These are phyloP conservation scores for Arctia plantaginis DNA, from an alignment of 2,888 invertebrate species.

Conservation along the genomic window DNA sequence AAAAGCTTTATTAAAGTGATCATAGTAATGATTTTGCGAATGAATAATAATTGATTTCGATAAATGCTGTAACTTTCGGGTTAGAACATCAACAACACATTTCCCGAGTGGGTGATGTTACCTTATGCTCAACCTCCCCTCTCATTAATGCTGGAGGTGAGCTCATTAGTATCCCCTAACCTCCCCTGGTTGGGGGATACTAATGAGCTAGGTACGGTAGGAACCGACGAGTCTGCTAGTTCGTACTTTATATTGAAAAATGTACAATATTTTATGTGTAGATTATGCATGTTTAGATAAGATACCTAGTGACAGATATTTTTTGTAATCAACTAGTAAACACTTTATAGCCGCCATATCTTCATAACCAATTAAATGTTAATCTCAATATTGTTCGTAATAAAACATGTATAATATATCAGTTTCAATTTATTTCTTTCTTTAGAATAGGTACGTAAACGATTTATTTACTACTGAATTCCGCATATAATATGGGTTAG, in stretches of 20 bases:
- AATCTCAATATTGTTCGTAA: not conserved
- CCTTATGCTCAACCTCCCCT: too few species aligned
- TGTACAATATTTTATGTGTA: not conserved
- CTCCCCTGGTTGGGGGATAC: too few species aligned
- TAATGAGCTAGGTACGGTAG: too few species aligned
- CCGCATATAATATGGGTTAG: not conserved
- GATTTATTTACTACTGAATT: constrained; percentile 2
- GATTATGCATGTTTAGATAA: not conserved
- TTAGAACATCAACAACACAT: too few species aligned
- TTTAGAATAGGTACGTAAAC: not conserved
- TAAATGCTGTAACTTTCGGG: too few species aligned
- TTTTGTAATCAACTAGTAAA: not conserved
- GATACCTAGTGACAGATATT: not conserved
- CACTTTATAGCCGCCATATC: not conserved
- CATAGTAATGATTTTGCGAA: too few species aligned
- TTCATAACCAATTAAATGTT: not conserved
- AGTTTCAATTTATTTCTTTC: not conserved
- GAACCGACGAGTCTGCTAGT: not conserved
- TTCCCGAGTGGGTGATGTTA: too few species aligned
- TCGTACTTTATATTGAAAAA: not conserved
- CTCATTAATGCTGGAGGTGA: too few species aligned
- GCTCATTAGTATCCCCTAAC: too few species aligned
- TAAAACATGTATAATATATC: not conserved
- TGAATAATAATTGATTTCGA: too few species aligned
- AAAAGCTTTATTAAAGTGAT: too few species aligned